Evolutionary conservation across 2,797 vertebrate species (phyloP).

Genomic region (Orestias chungarensis): DNA sequence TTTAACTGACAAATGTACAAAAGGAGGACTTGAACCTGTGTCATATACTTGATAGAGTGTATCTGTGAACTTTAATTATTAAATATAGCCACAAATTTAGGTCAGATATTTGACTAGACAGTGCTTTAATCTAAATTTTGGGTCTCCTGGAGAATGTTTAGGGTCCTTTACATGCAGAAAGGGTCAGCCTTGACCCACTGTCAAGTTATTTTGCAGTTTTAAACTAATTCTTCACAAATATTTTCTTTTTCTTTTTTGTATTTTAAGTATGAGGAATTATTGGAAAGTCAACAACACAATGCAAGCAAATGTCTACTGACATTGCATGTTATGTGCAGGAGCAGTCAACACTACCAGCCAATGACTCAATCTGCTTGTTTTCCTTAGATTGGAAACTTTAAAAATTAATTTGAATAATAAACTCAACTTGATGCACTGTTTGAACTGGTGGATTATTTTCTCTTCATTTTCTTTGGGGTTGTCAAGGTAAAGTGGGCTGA

Average conservation of each 20-base stretch:
- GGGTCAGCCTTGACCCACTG: neutral
- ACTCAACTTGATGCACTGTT: no score
- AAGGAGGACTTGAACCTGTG: neutral
- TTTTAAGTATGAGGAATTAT: no score
- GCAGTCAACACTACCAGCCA: no score
- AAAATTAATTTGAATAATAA: no score
- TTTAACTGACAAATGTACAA: neutral
- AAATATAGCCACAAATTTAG: no score
- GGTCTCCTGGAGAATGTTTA: neutral
- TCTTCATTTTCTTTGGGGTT: neutral
- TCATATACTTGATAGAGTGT: neutral
- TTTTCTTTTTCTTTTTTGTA: no score
- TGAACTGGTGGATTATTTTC: neutral
- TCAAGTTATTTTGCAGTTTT: neutral
- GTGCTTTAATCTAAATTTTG: neutral
- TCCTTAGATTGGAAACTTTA: no score
- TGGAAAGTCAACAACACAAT: no score
- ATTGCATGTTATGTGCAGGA: no score
- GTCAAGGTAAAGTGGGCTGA: neutral
- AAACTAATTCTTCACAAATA: no score
- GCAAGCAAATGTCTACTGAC: no score
- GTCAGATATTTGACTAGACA: neutral
- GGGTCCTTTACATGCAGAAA: neutral
- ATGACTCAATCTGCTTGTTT: no score
- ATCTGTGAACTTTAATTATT: neutral